Evolutionary conservation across 2,888 invertebrate species (phyloP).

Genomic region (Microctonus brassicae): DNA sequence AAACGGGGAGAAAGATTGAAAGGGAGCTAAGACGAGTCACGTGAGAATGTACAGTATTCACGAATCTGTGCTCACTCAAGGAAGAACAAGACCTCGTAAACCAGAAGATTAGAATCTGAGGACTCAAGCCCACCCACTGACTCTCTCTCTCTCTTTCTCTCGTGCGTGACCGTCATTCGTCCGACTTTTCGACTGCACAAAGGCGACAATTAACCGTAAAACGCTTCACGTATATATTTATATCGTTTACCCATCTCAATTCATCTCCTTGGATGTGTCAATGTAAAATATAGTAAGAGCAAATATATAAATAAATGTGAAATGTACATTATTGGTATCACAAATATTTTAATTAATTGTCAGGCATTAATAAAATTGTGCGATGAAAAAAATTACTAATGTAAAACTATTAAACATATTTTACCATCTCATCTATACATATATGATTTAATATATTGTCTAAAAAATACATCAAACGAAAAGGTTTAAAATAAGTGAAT

Average conservation of each 20-base stretch:
- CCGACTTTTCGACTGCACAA: conserved; percentile 47
- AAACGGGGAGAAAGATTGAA: conserved; percentile 58
- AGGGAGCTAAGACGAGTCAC: conserved; percentile 60
- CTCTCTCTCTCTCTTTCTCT: neutral
- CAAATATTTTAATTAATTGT: too few species aligned
- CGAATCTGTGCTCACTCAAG: conserved; percentile 17
- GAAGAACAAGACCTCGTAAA: conserved; percentile 49
- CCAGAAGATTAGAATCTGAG: conserved; percentile 64
- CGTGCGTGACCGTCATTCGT: neutral
- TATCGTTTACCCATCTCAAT: conserved; percentile 44
- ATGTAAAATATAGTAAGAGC: conserved; percentile 26
- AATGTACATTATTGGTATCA: too few species aligned
- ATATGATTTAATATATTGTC: neutral
- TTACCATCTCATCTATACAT: neutral
- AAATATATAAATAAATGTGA: neutral
- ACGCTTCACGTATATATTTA: conserved; percentile 58
- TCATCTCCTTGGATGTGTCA: neutral
- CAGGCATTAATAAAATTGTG: too few species aligned
- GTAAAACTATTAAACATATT: too few species aligned
- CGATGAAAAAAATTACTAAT: too few species aligned
- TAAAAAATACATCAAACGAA: conserved; percentile 5
- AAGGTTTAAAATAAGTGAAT: neutral
- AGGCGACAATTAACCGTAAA: conserved; percentile 66
- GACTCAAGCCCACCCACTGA: conserved; percentile 63
- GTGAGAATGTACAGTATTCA: conserved; percentile 12